These are phyloP conservation scores for Atherinosoma microstoma DNA, from an alignment of 2,797 vertebrate genomes.

Conservation along the genomic window DNA sequence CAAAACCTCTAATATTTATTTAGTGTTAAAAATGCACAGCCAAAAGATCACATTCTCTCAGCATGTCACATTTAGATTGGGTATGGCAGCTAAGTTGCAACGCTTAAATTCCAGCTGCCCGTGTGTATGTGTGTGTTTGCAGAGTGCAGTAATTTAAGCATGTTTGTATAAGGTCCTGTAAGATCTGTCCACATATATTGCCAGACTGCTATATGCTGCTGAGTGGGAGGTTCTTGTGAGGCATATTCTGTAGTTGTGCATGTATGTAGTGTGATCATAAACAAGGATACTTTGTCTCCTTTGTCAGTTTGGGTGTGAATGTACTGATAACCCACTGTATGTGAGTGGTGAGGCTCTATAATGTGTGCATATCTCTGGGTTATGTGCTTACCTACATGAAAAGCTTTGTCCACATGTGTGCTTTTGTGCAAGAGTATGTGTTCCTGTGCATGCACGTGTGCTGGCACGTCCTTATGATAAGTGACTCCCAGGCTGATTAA, in stretches of 20 bases:
- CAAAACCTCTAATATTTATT: constrained; percentile 67
- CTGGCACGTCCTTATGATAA: constrained; percentile 75
- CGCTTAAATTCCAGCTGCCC: constrained; percentile 6
- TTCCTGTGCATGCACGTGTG: constrained; percentile 29
- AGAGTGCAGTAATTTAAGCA: constrained; percentile 30
- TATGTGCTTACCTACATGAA: constrained; percentile 17
- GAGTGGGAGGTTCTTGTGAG: constrained; percentile 21
- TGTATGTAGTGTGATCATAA: constrained; percentile 28
- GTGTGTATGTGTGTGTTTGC: constrained; percentile 17
- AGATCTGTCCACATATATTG: constrained; percentile 24
- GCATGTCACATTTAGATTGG: constrained; percentile 35
- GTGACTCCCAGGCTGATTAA: constrained; percentile 82
- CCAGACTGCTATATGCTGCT: constrained; percentile 5
- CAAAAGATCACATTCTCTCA: constrained; percentile 46
- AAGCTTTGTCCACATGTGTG: constrained; percentile 25
- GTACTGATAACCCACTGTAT: constrained; percentile 30
- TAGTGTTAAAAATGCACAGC: constrained; percentile 45
- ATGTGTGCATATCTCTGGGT: constrained; percentile 13
- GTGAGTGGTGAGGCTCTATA: constrained; percentile 24
- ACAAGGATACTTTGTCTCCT: constrained; percentile 15
- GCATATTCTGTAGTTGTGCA: constrained; percentile 34
- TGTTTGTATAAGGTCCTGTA: constrained; percentile 15
- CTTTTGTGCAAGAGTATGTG: constrained; percentile 11
- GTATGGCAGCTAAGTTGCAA: constrained; percentile 31
- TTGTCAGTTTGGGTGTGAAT: constrained; percentile 27